These are phyloP conservation scores for Pantelozetes paolii DNA, from an alignment of 2,888 invertebrate genomes.

Conservation along the genomic window DNA sequence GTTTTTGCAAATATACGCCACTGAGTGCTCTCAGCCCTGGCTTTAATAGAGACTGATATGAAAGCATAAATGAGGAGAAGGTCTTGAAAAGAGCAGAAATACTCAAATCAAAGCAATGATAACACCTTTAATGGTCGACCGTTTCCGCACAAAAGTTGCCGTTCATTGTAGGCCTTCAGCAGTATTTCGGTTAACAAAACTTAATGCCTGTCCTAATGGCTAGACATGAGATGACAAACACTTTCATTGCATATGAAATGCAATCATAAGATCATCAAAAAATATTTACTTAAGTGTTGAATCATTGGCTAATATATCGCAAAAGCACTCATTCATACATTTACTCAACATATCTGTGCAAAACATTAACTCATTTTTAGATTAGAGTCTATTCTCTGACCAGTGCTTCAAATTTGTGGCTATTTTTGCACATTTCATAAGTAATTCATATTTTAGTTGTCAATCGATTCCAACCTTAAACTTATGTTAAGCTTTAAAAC, in stretches of 20 bases:
- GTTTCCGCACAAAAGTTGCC: slow-evolving; percentile 25
- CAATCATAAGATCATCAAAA: slow-evolving; percentile 29
- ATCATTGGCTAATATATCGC: background rate
- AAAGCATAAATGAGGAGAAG: slow-evolving; percentile 1
- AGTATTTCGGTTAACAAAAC: slow-evolving; percentile 4
- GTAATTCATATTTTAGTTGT: too few species aligned
- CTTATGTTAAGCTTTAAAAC: too few species aligned
- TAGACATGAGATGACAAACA: slow-evolving; percentile 31
- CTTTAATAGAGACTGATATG: background rate
- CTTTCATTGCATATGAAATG: slow-evolving; percentile 35
- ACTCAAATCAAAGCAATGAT: slow-evolving; percentile 31
- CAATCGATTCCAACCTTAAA: too few species aligned
- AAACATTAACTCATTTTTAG: background rate
- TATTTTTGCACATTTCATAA: too few species aligned
- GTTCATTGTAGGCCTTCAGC: slow-evolving; percentile 1
- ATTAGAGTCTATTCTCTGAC: too few species aligned
- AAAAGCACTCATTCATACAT: background rate
- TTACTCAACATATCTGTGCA: background rate
- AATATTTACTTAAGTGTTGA: slow-evolving; percentile 4
- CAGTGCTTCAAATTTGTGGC: background rate
- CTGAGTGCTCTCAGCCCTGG: background rate
- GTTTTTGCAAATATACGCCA: background rate
- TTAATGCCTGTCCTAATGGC: slow-evolving; percentile 32
- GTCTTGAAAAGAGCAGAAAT: slow-evolving; percentile 8
- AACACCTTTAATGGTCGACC: slow-evolving; percentile 36